Base-by-base conservation (phyloP, 2,113 vertebrate genomes). In the Dasyornis broadbenti region DNA sequence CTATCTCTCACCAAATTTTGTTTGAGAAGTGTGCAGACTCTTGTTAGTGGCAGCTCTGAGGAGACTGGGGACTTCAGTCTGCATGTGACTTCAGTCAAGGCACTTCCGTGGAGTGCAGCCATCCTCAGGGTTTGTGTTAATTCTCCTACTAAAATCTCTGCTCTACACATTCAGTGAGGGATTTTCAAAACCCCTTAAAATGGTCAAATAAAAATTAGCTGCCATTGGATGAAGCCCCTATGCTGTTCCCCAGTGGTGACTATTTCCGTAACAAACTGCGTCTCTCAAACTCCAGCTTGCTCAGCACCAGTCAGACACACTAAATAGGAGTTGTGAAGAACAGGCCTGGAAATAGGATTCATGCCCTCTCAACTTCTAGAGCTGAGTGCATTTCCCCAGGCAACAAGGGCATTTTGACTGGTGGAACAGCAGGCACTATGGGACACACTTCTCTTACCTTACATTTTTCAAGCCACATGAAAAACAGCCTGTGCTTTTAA, bases 401-500 rank as follows among this genome's bases (percentile, higher is more conserved):
- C 59, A 86, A 72, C n/a, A 37, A 49, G 82, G 53, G 65, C 3
- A 0, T 69, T 97, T 89, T 61, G 52, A 90, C 59, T 81, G 71
- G 68, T 75, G 30, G 72, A 94, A 53, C 1, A 2, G 72, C 76
- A 85, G 76, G 64, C 44, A 15, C 49, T 81, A 8, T 10, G 40
- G 71, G n/a, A 75, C 30, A 16, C 3, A 3, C 53, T 84, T 91
- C 50, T 77, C 82, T 47, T 91, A 64, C 53, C 60, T 68, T 35
- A 45, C 53, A 57, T 76, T 91, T 92, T 86, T 40, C 86, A 75
- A 91, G 71, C 50, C 54, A n/a, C 10, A 44, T 82, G 52, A 80
- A 93, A 89, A 91, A 61, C 40, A 90, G 50, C 24, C 64, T 3
- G 30, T 39, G 76, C 79, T 96, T 91, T 90, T 94, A 94, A 94